Evolutionary conservation across 2,113 vertebrate genomes (phyloP), one percentile per base, ranked within the genome.

Genomic region (Gadus chalcogrammus): DNA sequence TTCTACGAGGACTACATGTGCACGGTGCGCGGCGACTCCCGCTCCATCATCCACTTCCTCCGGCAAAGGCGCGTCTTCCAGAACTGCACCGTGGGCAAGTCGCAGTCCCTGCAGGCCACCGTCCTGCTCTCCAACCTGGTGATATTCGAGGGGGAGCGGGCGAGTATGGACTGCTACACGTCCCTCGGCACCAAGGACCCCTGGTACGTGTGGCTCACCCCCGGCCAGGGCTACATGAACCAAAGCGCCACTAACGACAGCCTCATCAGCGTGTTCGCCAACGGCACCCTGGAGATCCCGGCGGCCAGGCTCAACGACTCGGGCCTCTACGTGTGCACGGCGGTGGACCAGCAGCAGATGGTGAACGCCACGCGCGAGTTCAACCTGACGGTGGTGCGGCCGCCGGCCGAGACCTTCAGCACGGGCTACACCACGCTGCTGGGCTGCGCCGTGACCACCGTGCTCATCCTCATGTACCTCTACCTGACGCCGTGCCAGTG

Each of bases 391-490:
- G 91, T 98, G 56, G 82, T 90, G 1, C 89, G 82, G 70, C 86
- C 88, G 0, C 70, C 78, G 0, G 89, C 68, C 0, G 94, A 95
- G 74, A 83, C 92, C 3, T 98, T 99, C 87, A 96, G 92, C 89
- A 97, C 96, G 0, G 95, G 95, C 31, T 93, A 97, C 77, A 98
- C 97, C 0, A 99, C 97, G 0, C 89, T 98, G n/a, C 85, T 98
- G 5, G 94, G 94, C 62, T 99, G 96, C 15, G 85, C 90, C 0
- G 93, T 96, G 73, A 97, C 93, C 68, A 89, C 96, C 61, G 60
- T 95, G 55, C 79, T 94, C 28, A 95, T 99, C 71, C 88, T 98
- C 11, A 65, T 96, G 11, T 99, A 99, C 83, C 83, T 99, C 75
- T 99, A 93, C 79, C 87, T 98, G 84, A 97, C 97, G 0, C 96